Conservation (phyloP, 23 tunicate species). For the Botrylloides violaceus region DNA sequence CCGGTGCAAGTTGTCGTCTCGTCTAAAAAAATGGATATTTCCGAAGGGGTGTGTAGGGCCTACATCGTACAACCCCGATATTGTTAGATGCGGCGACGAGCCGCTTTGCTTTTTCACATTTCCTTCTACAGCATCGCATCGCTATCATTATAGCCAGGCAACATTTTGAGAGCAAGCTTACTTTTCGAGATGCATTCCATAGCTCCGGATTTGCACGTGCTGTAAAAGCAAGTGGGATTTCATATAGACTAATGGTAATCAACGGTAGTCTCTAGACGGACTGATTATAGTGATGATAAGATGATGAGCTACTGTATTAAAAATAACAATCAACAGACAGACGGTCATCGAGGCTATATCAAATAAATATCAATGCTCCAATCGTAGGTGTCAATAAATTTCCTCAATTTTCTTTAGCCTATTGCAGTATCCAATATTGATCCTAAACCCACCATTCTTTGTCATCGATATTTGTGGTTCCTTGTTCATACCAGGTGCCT, state of each 20-base stretch:
- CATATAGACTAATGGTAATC: too few relatives aligned
- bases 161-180: not conserved
- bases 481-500: constrained; percentile 30
- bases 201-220: constrained; percentile 27
- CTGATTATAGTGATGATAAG: too few relatives aligned
- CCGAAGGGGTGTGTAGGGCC: too few relatives aligned
- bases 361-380: not conserved
- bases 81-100: too few relatives aligned
- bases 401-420: not conserved
- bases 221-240: constrained; percentile 11
- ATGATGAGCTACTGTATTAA: too few relatives aligned
- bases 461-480: constrained; percentile 14
- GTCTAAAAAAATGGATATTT: too few relatives aligned
- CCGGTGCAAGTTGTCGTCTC: constrained; percentile 8
- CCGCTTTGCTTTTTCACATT: too few relatives aligned
- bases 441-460: constrained; percentile 22
- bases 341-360: not conserved
- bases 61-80: too few relatives aligned
- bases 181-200: constrained; percentile 24
- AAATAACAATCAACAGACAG: too few relatives aligned
- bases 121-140: too few relatives aligned
- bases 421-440: not conserved
- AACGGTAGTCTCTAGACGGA: too few relatives aligned
- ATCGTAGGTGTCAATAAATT: not conserved
- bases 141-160: too few relatives aligned